Evolutionary conservation across 2,888 invertebrate genomes (phyloP), one percentile per base, ranked within the genome.

Genomic region (Tinea semifulvella): DNA sequence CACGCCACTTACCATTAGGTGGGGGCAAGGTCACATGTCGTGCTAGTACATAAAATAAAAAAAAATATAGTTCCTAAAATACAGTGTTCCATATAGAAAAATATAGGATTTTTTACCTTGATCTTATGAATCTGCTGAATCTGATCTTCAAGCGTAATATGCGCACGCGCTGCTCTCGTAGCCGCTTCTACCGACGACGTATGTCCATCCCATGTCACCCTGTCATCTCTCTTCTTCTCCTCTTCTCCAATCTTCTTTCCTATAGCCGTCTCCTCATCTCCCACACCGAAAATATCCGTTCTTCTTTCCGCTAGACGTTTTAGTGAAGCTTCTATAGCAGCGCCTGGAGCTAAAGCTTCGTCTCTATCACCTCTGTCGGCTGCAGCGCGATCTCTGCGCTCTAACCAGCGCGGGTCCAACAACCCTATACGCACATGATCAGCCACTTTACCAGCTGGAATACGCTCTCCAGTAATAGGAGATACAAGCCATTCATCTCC

Each of bases 231-330:
- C 0, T 92, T 89, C 25, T 86, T 85, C 69, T 93, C 93, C 56
- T 92, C 92, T 64, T 95, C 95, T 1, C 95, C 95, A 49, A 97
- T 92, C 83, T 98, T 99, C 80, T 97, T 97, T 82, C 99, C 99
- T 65, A 99, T 99, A 17, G 95, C 94, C 0, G 98, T 98, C 84
- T 99, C 99, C 69, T 98, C 98, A 67, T 95, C 95, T 47, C 98
- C 98, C 49, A 96, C 94, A 76, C 99, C 99, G 80, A 99, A 99
- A 74, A 99, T 99, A 85, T 99, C 99, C 1, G 99, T 98, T 90
- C 99, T 96, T 54, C 99, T 88, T 68, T 99, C 98, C 0, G 99
- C 99, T 59, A 99, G 83, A 64, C 94, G 90, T 67, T 96, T 96
- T 62, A 99, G 87, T 61, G 94, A 96, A 28, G 94, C 94, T 63